Evolutionary conservation across 2,888 invertebrate species (phyloP), one percentile per base, ranked within the genome.

Genomic region (Ecliptopera silaceata): DNA sequence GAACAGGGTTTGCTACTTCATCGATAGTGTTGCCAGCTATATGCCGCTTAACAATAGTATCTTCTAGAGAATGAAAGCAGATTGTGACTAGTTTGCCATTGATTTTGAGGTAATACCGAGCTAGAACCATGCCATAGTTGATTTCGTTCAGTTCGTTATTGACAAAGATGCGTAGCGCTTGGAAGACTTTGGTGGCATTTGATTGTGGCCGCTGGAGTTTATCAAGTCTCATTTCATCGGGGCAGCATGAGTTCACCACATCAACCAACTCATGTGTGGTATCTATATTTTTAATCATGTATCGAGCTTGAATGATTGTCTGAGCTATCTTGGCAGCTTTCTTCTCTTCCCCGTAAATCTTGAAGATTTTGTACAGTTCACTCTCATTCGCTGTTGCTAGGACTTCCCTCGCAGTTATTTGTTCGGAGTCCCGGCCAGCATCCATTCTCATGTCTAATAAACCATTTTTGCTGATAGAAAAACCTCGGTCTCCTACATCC

Each of bases 361-460:
- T 97, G n/a, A 99, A 93, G 68, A 99, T 97, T 75, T 93, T 94
- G 45, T 93, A 94, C 6, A 99, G 90, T 79, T 97, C 96, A 41
- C 91, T 88, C 82, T 97, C 97, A 63, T 94, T 94, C 0, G 96
- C 94, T 49, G 93, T 93, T 8, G 96, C 96, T 46, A 99, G 88
- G 2, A 99, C 95, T 83, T 98, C 97, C 36, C 96, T 95, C 2
- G 97, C 99, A 29, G 97, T 97, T 5, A 96, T 94, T 70, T 94
- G 93, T 57, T 94, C 92, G 0, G 94, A 93, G 72, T 90, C 94
- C 70, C 95, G 90, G 5, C 92, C 88, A 0, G 95, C 94, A 89
- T 98, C 97, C 99, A 99, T 99, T 78, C 98, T 92, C 98, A 99
- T 99, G 74, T 99, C 98, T 51, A 99, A 90, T 3, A 96, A 96